Base-by-base conservation (phyloP, 2,113 vertebrate genomes). In the Dolichallabes microphthalmus region DNA sequence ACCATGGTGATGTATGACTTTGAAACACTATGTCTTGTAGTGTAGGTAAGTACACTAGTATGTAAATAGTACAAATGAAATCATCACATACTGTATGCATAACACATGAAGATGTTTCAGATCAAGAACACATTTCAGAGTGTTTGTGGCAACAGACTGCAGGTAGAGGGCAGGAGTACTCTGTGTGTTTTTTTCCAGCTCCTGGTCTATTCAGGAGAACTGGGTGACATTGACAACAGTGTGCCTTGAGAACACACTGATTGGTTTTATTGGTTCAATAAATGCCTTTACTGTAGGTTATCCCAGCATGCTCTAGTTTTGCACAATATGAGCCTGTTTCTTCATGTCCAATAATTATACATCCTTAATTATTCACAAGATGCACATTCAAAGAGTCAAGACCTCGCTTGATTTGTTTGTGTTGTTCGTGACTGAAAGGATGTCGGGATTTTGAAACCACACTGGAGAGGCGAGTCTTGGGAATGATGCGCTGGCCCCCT, bases 131-230 rank as follows among this genome's bases (percentile, higher is more conserved):
- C 39, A 7, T 19, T 50, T 50, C 11, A 73, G 6, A 55, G 32
- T 45, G 68, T n/a, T 57, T 71, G 14, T 45, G 39, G 14, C 77
- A 64, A 9, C 57, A 83, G 19, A 45, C 78, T 69, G 69, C 87
- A 83, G 86, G 82, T 66, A 90, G 89, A 88, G 83, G 82, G 86
- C 89, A 88, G 77, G 50, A 80, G 64, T 30, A 66, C 84, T 64
- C 89, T 80, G 52, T 66, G 27, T 61, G 53, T 45, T 45, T 45
- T 45, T 87, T 45, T n/a, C 13, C 60, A 64, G 52, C 60, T 60
- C 20, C 60, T 30, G 17, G 45, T 6, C n/a, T 27, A 12, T 66
- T 7, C 20, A 63, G 61, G 19, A 86, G 64, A 30, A 64, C 82
- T 25, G 74, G n/a, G 27, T 50, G 45, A n/a, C 73, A 83, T 27